Conservation (phyloP, 1,140 invertebrate genomes). For the Belonocnema kinseyi region DNA sequence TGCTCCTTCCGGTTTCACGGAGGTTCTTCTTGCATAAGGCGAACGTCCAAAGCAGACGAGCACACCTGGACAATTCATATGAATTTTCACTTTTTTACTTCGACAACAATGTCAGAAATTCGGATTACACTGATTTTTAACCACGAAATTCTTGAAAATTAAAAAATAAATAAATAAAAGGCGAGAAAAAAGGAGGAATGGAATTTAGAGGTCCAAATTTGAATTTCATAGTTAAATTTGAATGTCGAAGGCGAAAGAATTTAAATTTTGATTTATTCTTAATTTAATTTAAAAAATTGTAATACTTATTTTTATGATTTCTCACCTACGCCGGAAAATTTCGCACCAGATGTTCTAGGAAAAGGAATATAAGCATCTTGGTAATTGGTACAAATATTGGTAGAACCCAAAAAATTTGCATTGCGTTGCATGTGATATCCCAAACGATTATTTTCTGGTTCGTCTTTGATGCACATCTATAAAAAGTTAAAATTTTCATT, state of each 20-base stretch:
- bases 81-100: background rate
- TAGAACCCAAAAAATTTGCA: slow-evolving; percentile 68
- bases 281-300: too few relatives aligned
- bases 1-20: slow-evolving; percentile 80
- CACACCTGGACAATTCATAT: slow-evolving; percentile 73
- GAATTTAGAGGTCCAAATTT: too few relatives aligned
- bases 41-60: slow-evolving; percentile 91
- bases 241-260: too few relatives aligned
- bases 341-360: slow-evolving; percentile 93
- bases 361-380: slow-evolving; percentile 94
- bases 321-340: slow-evolving; percentile 90
- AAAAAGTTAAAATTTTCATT: slow-evolving; percentile 25
- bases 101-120: too few relatives aligned
- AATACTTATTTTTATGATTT: too few relatives aligned
- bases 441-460: slow-evolving; percentile 67
- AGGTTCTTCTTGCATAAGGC: slow-evolving; percentile 82
- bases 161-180: too few relatives aligned
- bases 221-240: too few relatives aligned
- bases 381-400: slow-evolving; percentile 69
- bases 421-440: slow-evolving; percentile 70
- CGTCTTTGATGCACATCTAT: slow-evolving; percentile 72
- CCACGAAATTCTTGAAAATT: too few relatives aligned
- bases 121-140: too few relatives aligned
- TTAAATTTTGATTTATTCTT: too few relatives aligned
- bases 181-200: too few relatives aligned